Conservation (phyloP, 2,113 vertebrate genomes). For the Poeciliopsis turrubarensis region DNA sequence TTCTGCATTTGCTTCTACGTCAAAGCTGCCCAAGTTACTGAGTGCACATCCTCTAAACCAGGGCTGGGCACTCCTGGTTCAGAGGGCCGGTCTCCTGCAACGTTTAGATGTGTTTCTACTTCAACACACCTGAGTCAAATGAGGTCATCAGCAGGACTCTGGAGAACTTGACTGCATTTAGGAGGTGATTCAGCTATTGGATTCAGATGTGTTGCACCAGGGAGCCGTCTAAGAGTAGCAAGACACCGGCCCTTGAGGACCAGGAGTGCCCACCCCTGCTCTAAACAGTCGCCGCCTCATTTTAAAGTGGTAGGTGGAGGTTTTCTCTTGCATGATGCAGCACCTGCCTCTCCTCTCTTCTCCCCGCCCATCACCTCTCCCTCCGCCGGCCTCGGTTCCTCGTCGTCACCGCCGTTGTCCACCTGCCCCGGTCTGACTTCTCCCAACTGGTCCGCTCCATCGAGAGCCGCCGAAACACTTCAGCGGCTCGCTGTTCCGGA, state of each 20-base stretch:
- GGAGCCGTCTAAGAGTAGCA: too few species aligned
- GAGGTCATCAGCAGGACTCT: too few species aligned
- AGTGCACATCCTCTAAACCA: neutral
- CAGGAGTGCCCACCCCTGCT: too few species aligned
- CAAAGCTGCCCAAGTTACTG: neutral
- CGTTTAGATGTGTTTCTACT: too few species aligned
- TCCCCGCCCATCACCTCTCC: conserved; percentile 26
- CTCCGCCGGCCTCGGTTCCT: conserved; percentile 41
- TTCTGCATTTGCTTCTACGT: neutral
- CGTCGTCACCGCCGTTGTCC: conserved; percentile 43
- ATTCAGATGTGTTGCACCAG: too few species aligned
- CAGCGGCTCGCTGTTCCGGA: neutral
- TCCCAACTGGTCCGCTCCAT: neutral
- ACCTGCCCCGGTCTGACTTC: neutral
- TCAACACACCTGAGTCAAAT: too few species aligned
- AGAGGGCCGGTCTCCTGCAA: too few species aligned
- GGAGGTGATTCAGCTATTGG: too few species aligned
- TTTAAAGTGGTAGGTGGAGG: conserved; percentile 13
- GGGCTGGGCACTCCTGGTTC: too few species aligned
- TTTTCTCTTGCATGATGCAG: neutral
- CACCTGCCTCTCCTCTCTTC: conserved; percentile 50
- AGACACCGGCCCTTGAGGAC: too few species aligned
- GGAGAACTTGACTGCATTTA: too few species aligned
- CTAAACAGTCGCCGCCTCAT: neutral
- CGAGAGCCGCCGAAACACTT: neutral